A percentile compares a stretch with the other conserved stretches of the same genome.
These are phyloP conservation scores for Sarcophaga variegata DNA, from an alignment of 2,888 invertebrate species.

Conservation along the genomic window DNA sequence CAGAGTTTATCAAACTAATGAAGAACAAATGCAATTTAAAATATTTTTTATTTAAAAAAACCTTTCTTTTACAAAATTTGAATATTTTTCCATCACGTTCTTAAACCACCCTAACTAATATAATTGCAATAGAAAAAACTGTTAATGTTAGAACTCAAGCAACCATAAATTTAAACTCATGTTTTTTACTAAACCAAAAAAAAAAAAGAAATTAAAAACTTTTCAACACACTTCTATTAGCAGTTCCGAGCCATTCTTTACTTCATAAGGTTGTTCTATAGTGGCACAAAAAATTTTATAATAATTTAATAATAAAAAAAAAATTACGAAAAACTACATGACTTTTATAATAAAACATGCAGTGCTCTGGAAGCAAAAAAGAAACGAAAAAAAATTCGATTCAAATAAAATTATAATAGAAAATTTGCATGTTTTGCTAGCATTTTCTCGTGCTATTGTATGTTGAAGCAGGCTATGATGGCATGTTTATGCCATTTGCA, in stretches of 20 bases:
- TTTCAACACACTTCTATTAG: neutral
- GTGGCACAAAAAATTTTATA: neutral
- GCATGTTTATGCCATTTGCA: slow-evolving; percentile 63
- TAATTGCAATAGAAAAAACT: slow-evolving; percentile 47
- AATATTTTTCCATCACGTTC: neutral
- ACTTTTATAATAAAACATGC: slow-evolving; percentile 50
- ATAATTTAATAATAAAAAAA: slow-evolving; percentile 22
- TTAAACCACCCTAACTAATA: slow-evolving; percentile 14
- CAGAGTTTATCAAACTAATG: neutral
- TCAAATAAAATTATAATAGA: slow-evolving; percentile 52
- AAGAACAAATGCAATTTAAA: neutral
- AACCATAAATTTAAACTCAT: slow-evolving; percentile 37
- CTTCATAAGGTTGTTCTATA: neutral
- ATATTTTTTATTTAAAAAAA: neutral
- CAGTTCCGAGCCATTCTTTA: neutral
- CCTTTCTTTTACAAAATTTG: neutral
- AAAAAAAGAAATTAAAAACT: neutral
- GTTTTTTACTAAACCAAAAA: slow-evolving; percentile 6
- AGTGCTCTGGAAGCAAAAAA: slow-evolving; percentile 12
- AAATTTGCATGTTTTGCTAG: slow-evolving; percentile 58
- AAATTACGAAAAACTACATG: slow-evolving; percentile 43
- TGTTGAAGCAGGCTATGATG: neutral
- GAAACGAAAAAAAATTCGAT: neutral
- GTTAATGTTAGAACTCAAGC: slow-evolving; percentile 52
- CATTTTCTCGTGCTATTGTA: slow-evolving; percentile 27